Evolutionary conservation across 1,140 invertebrate species (phyloP).

Genomic region (Patella vulgata): DNA sequence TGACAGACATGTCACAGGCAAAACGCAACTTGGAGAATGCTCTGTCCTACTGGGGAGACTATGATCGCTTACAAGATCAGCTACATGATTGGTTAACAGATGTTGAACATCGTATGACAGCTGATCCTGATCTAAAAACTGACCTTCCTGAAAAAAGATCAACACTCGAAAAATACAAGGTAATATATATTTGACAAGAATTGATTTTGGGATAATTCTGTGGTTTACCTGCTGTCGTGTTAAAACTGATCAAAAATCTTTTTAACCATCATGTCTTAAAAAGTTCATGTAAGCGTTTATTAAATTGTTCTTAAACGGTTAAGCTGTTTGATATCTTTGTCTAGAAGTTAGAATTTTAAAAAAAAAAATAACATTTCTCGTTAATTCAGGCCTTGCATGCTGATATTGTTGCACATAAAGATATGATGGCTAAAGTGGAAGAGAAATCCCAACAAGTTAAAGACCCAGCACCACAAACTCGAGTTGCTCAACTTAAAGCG

Average conservation of each 20-base stretch:
- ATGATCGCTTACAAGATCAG: slow-evolving; percentile 79
- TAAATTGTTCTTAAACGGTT: too few species aligned
- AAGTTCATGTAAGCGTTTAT: too few species aligned
- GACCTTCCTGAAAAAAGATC: slow-evolving; percentile 91
- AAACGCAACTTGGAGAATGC: slow-evolving; percentile 57
- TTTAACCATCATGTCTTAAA: too few species aligned
- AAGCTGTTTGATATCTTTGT: too few species aligned
- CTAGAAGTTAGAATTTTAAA: too few species aligned
- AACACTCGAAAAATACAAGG: slow-evolving; percentile 89
- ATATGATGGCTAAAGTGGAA: slow-evolving; percentile 47
- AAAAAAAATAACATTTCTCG: too few species aligned
- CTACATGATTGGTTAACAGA: slow-evolving; percentile 88
- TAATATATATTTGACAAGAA: slow-evolving; percentile 24
- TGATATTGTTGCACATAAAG: slow-evolving; percentile 53
- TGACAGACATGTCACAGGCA: slow-evolving; percentile 57
- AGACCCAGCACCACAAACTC: slow-evolving; percentile 42
- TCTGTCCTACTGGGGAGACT: slow-evolving; percentile 66
- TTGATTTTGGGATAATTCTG: too few species aligned
- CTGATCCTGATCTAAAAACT: slow-evolving; percentile 69
- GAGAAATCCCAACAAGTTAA: slow-evolving; percentile 52
- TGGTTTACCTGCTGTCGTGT: too few species aligned
- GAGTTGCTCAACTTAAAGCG: slow-evolving; percentile 43
- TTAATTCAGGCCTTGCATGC: slow-evolving; percentile 48
- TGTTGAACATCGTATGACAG: slow-evolving; percentile 83
- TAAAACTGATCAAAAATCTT: too few species aligned